Base-by-base conservation (phyloP, 2,888 invertebrate genomes). In the Drosophila kanekoi region DNA sequence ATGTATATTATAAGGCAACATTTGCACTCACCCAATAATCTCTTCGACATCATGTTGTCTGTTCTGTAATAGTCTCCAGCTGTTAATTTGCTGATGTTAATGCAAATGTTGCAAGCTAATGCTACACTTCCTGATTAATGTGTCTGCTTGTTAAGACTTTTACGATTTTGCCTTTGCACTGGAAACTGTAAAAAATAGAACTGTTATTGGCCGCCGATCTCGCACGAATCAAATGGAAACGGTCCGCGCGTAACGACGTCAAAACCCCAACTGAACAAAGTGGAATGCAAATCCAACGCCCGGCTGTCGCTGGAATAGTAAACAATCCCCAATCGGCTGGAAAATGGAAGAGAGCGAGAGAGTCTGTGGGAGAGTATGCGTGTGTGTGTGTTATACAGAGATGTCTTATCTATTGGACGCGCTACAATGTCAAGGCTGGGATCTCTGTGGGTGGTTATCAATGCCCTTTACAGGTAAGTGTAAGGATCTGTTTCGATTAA, bases 221-320 rank as follows among this genome's bases (percentile, higher is more conserved):
- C 59, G 52, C 77, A 45, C 75, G 49, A 23, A 4, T 16, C 18
- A 14, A 75, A 18, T 23, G n/a, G 6, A 56, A 56, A 8, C 52
- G 51, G 33, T 72, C 74, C 77, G 80, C 71, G 62, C 70, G 56
- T 54, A 69, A 75, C 84, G 71, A 71, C 80, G 73, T 58, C 72
- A 40, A 67, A 61, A 48, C 35, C 68, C 56, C 77, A 74, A 87
- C 88, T 87, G 65, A 81, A 61, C 43, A 38, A 32, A 65, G 5
- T 44, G 41, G 53, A 70, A 60, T 49, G 16, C 28, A 41, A 65
- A 60, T 44, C 11, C 35, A 66, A 41, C 52, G 8, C 38, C 44
- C 60, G 61, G 58, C 67, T 13, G 38, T 60, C 54, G 41, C 35
- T 58, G 61, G 47, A 70, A 61, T 49, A 13, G 70, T 62, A 60